These are phyloP conservation scores for Penaeus indicus DNA, from an alignment of 1,140 invertebrate genomes.

Conservation along the genomic window DNA sequence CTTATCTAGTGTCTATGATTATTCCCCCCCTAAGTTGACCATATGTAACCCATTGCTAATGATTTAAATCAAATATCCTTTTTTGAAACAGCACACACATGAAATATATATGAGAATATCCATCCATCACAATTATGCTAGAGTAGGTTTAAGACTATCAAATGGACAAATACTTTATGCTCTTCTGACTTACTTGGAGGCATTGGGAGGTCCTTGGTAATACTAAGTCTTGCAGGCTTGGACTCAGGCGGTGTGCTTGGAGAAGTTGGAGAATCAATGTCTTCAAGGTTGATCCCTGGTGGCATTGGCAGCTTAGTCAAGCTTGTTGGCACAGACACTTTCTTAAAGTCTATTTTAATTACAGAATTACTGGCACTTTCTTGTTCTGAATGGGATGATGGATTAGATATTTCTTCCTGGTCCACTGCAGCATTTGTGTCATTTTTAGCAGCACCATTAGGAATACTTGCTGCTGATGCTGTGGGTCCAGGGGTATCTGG, in stretches of 20 bases:
- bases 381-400: slow-evolving; percentile 45
- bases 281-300: slow-evolving; percentile 85
- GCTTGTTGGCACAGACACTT: slow-evolving; percentile 47
- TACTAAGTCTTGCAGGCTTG: slow-evolving; percentile 67
- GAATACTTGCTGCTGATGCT: slow-evolving; percentile 35
- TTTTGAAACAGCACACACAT: neutral
- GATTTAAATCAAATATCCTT: neutral
- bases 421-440: slow-evolving; percentile 11
- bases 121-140: slow-evolving; percentile 1
- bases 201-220: slow-evolving; percentile 90
- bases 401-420: slow-evolving; percentile 54
- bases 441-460: slow-evolving; percentile 58
- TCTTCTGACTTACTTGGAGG: slow-evolving; percentile 79
- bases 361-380: slow-evolving; percentile 27
- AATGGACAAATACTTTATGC: slow-evolving; percentile 27
- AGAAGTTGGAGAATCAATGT: slow-evolving; percentile 69
- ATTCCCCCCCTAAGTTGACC: too few relatives aligned
- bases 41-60: too few relatives aligned
- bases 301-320: slow-evolving; percentile 78
- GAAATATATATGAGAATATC: neutral
- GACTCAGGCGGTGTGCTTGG: slow-evolving; percentile 61
- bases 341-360: slow-evolving; percentile 54
- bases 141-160: slow-evolving; percentile 19
- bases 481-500: slow-evolving; percentile 69
- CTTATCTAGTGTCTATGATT: too few relatives aligned